Evolutionary conservation across 2,113 vertebrate species (phyloP).

Genomic region (Urocolius indicus): DNA sequence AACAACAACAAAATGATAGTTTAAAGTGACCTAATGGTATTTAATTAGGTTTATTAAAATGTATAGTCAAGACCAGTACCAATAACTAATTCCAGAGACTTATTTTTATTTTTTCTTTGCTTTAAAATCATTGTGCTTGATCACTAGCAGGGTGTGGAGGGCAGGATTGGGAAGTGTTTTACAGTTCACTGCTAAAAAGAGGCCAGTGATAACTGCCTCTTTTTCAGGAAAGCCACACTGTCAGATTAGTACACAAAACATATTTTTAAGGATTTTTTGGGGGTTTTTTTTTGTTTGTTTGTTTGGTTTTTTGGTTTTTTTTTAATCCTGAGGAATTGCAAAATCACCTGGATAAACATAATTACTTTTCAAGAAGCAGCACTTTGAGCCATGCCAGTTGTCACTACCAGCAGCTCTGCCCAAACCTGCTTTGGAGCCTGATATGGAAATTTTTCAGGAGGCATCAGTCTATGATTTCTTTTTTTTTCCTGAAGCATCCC

Average conservation of each 20-base stretch:
- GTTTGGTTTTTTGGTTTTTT: not conserved
- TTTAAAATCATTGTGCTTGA: not conserved
- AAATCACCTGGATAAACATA: not conserved
- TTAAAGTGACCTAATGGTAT: not conserved
- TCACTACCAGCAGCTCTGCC: not conserved
- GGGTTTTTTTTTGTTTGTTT: not conserved
- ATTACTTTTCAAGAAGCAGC: not conserved
- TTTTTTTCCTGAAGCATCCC: not conserved
- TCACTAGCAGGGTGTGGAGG: not conserved
- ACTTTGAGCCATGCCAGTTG: not conserved
- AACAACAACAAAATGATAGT: conserved; percentile 37
- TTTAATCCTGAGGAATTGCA: not conserved
- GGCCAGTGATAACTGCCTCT: not conserved
- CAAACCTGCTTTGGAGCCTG: not conserved
- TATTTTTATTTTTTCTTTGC: not conserved
- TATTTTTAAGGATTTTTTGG: not conserved
- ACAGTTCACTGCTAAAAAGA: not conserved
- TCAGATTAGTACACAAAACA: not conserved
- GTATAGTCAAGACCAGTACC: not conserved
- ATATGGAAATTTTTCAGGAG: not conserved
- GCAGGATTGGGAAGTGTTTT: not conserved
- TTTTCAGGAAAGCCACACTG: not conserved
- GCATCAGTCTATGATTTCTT: not conserved
- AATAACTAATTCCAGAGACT: not conserved
- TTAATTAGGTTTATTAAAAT: conserved; percentile 1